phyloP scores from a whole-genome alignment of 2,797 vertebrate species.

The Paramormyrops hopkinsi region DNA sequence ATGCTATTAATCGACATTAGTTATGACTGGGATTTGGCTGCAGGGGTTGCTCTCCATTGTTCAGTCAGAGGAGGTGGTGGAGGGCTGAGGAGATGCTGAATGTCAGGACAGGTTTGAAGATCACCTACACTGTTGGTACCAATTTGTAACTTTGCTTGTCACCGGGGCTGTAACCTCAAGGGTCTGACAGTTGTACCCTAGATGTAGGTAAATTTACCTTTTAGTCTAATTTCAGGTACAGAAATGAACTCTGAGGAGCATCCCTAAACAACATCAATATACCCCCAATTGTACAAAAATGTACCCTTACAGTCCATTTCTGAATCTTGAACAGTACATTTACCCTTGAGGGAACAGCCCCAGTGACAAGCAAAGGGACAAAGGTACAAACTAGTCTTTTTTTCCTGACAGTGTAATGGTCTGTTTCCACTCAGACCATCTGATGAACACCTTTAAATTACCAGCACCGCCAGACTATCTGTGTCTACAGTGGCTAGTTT shows the following conservation, averaged over 20 bases:
- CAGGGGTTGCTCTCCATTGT: slow-evolving; percentile 57
- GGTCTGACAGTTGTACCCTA: neutral
- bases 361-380: neutral
- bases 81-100: slow-evolving; percentile 65
- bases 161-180: neutral
- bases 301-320: neutral
- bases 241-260: neutral
- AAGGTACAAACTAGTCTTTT: neutral
- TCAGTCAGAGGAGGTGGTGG: slow-evolving; percentile 26
- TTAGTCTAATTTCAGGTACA: neutral
- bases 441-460: neutral
- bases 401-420: neutral
- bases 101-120: slow-evolving; percentile 56
- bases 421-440: slow-evolving; percentile 41
- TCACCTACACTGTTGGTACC: neutral
- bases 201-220: neutral
- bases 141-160: neutral
- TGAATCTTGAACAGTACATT: neutral
- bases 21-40: slow-evolving; percentile 69
- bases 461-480: neutral
- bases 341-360: neutral
- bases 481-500: neutral
- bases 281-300: neutral
- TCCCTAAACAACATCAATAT: neutral
- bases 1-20: slow-evolving; percentile 76